Base-by-base conservation (phyloP, 2,797 vertebrate genomes). In the Hapalemur alaotrensis region DNA sequence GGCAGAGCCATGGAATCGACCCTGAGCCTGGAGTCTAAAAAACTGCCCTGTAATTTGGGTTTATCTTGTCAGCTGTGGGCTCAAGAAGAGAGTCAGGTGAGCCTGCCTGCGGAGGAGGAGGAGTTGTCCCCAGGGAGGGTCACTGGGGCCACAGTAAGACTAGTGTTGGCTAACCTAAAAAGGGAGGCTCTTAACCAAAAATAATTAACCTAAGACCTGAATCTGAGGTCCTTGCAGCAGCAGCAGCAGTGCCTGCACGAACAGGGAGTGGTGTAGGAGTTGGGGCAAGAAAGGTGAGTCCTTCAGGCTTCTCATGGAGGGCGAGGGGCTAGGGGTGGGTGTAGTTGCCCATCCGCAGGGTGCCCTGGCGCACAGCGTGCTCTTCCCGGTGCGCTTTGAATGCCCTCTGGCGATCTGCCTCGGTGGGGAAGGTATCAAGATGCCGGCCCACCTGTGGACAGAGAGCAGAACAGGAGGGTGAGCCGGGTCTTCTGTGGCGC, bases 371-470 rank as follows among this genome's bases (percentile, higher is more conserved):
- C 14, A 67, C 98, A 0, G 98, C 97, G 0, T 48, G 81, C 59
- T 98, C 99, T 7, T 98, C 98, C 3, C 4, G 97, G 61, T 98
- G 98, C 46, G 98, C 98, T 73, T 96, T 98, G 70, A 99, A 88
- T 0, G 98, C 99, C 87, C 97, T 98, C 93, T 95, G 98, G 12
- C 97, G 98, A 18, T 98, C 97, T 0, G 97, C 97, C 10, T 93
- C 96, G 4, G 98, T 98, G 88, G 98, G 98, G 98, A 99, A 99
- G 61, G 99, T 99, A 80, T 99, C 98, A 3, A 99, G 99, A 35
- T 98, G 99, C 61, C 99, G 96, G 35, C 97, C 97, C 67, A 99
- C 98, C 99, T 99, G 96, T 4, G 6, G 65, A 91, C 48, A 96
- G 86, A 94, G 69, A 41, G n/a, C 20, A 32, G 61, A 12, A 32